Percentiles rank a stretch among this genome's conserved stretches.
These are phyloP conservation scores for Semaprochilodus insignis DNA, from an alignment of 2,797 vertebrate genomes.

Conservation along the genomic window DNA sequence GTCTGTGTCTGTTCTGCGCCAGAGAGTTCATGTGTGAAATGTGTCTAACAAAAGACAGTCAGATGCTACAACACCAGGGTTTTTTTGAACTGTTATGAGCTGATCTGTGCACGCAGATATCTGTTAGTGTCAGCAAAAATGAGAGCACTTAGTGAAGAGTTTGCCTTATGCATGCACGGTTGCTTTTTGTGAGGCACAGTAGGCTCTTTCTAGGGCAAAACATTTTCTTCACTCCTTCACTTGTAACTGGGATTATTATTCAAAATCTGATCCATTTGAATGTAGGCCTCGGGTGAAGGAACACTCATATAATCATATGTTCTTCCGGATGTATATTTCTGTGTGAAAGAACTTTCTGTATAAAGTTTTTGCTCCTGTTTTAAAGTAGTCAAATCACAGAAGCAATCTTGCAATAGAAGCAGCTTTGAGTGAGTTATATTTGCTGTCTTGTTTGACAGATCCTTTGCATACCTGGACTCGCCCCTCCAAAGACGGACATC, in stretches of 20 bases:
- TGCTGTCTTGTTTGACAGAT: slow-evolving; percentile 64
- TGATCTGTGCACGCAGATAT: slow-evolving; percentile 45
- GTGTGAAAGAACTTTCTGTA: background rate
- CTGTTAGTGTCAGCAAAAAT: slow-evolving; percentile 56
- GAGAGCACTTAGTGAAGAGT: slow-evolving; percentile 47
- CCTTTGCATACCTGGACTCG: slow-evolving; percentile 68
- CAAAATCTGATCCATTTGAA: slow-evolving; percentile 29
- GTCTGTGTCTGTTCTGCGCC: slow-evolving; percentile 23
- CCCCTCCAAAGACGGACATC: slow-evolving; percentile 70
- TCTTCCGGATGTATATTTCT: background rate
- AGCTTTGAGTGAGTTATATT: slow-evolving; percentile 29
- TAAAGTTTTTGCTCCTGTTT: background rate
- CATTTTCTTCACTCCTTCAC: slow-evolving; percentile 26
- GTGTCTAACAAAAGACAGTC: slow-evolving; percentile 48
- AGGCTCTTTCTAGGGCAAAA: slow-evolving; percentile 52
- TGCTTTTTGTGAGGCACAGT: slow-evolving; percentile 49
- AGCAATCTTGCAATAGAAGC: slow-evolving; percentile 1
- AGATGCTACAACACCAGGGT: slow-evolving; percentile 51
- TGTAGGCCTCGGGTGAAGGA: slow-evolving; percentile 23
- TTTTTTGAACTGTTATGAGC: slow-evolving; percentile 45
- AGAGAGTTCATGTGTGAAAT: slow-evolving; percentile 46
- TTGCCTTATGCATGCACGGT: slow-evolving; percentile 47
- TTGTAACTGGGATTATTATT: slow-evolving; percentile 43
- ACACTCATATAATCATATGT: slow-evolving; percentile 12
- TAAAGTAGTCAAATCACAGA: background rate